Percentiles rank a stretch among this genome's conserved stretches.
These are phyloP conservation scores for Lepidothrix coronata DNA, from an alignment of 2,113 vertebrate species.

Conservation along the genomic window DNA sequence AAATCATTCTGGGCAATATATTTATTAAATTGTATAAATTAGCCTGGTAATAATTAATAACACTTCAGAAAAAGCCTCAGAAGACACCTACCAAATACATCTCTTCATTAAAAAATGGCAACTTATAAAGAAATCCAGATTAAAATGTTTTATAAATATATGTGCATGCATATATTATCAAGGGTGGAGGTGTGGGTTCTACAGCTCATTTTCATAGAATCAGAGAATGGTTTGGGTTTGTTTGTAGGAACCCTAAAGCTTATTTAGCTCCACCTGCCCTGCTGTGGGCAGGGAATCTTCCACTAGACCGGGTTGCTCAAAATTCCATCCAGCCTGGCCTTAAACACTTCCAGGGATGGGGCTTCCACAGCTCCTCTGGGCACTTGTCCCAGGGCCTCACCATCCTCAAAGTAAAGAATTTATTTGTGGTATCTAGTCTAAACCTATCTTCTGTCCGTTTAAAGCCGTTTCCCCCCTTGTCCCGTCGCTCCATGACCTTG, in stretches of 20 bases:
- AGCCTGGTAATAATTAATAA: background rate
- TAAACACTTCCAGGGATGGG: background rate
- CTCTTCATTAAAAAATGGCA: background rate
- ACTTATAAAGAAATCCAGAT: background rate
- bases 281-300: background rate
- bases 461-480: background rate
- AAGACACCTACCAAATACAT: background rate
- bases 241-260: background rate
- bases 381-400: accelerated
- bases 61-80: background rate
- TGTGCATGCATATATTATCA: accelerated
- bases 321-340: background rate
- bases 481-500: too few species aligned
- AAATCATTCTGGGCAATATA: background rate
- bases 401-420: background rate
- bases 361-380: background rate
- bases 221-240: background rate
- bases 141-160: background rate
- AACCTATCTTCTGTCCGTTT: background rate
- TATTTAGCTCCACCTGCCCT: accelerated
- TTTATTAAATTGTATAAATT: background rate
- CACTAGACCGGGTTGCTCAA: accelerated
- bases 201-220: background rate
- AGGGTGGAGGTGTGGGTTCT: background rate
- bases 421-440: background rate